Evolutionary conservation across 2,888 invertebrate genomes (phyloP).

Genomic region (Cheilosia urbana): DNA sequence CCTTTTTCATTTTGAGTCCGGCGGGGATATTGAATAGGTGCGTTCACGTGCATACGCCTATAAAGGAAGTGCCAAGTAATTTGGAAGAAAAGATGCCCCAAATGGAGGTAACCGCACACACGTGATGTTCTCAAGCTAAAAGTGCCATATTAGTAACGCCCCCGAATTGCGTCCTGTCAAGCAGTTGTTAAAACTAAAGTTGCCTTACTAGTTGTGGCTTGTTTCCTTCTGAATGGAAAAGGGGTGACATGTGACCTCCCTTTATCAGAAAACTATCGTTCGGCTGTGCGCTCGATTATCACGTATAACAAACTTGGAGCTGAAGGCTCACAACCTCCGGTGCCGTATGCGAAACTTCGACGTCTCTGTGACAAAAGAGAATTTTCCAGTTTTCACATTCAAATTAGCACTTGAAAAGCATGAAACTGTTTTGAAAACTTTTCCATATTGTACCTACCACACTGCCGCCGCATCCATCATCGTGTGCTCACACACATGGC

Average conservation of each 20-base stretch:
- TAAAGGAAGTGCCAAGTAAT: slow-evolving; percentile 54
- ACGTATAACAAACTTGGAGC: slow-evolving; percentile 49
- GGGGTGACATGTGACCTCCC: background rate
- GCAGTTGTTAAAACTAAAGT: background rate
- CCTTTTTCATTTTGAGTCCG: background rate
- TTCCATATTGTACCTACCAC: slow-evolving; percentile 19
- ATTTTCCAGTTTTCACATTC: slow-evolving; percentile 71
- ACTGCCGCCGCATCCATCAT: slow-evolving; percentile 33
- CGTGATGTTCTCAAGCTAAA: background rate
- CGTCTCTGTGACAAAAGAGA: slow-evolving; percentile 31
- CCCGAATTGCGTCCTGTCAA: slow-evolving; percentile 2
- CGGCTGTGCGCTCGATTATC: slow-evolving; percentile 43
- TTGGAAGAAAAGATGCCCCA: slow-evolving; percentile 18
- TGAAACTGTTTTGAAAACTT: slow-evolving; percentile 69
- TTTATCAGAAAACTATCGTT: slow-evolving; percentile 24
- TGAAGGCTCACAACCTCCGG: background rate
- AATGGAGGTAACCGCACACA: background rate
- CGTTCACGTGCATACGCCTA: background rate
- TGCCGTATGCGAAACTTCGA: slow-evolving; percentile 13
- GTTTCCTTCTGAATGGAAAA: slow-evolving; percentile 1
- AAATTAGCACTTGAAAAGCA: slow-evolving; percentile 74
- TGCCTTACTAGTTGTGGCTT: slow-evolving; percentile 20
- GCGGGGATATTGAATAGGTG: background rate
- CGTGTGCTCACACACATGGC: slow-evolving; percentile 25
- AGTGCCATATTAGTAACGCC: slow-evolving; percentile 15